Base-by-base conservation (phyloP, 1,140 invertebrate genomes). In the Pomacea maculata region DNA sequence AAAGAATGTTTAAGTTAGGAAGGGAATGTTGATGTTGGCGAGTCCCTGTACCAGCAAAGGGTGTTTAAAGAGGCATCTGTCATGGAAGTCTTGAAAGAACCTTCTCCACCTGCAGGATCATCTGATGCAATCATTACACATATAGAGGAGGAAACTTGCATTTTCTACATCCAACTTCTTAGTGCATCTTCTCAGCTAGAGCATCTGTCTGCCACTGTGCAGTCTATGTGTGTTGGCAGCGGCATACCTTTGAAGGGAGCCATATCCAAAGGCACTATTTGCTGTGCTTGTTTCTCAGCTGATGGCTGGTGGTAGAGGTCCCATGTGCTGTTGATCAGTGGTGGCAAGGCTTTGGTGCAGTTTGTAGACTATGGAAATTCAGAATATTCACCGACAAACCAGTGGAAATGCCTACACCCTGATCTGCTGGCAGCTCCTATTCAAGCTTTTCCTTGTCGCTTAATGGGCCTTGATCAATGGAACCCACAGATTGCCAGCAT, bases 241-340 rank as follows among this genome's bases (percentile, higher is more conserved):
- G 78, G 67, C 3, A 45, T 21, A 17, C 57, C 82, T 17, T 12
- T 65, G 17, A 55, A 64, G 73, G 80, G 75, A 19, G 65, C 76
- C n/a, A 14, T 67, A 6, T 15, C 52, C 19, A 77, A 82, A 67
- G 85, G 78, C 34, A 75, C 57, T 17, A 61, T 80, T 25, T 88
- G 87, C 73, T 92, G 94, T 64, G 95, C 95, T 0, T 92, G 94
- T 79, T 96, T 94, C 87, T 93, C 93, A 0, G 93, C 94, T 1
- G 95, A 96, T 87, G 93, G 94, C 54, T 87, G 91, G 5, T 97
- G 95, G 95, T 96, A 96, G 86, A 92, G 96, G 81, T 95, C 95
- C 1, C 93, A 94, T 84, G 94, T 96, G 19, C 91, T 95, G 0
- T 94, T 68, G 6, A 54, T 82, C 17, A 14, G n/a, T 14, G 83